Evolutionary conservation across 2,113 vertebrate species (phyloP).

Genomic region (Okapia johnstoni): DNA sequence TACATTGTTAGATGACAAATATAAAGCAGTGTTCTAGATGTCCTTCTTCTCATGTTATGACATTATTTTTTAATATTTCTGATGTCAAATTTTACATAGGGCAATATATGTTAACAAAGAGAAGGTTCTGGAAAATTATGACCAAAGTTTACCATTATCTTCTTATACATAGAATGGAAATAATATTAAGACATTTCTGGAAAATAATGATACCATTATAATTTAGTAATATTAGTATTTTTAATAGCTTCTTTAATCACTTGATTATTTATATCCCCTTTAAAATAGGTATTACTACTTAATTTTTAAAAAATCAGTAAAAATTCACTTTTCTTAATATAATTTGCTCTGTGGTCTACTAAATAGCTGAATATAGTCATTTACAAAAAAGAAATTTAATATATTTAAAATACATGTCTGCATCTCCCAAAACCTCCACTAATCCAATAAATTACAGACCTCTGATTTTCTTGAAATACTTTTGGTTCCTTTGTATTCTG

Average conservation of each 20-base stretch:
- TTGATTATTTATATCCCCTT: conserved; percentile 6
- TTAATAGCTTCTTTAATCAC: not conserved
- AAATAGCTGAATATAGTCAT: not conserved
- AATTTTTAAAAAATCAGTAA: not conserved
- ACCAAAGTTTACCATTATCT: not conserved
- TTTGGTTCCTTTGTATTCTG: conserved; percentile 70
- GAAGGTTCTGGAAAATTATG: not conserved
- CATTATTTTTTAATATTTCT: not conserved
- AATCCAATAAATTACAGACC: conserved; percentile 63
- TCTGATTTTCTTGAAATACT: conserved; percentile 53
- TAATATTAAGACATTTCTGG: not conserved
- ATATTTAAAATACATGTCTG: not conserved
- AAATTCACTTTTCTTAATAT: not conserved
- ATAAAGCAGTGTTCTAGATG: not conserved
- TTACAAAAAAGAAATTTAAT: not conserved
- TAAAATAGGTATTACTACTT: not conserved
- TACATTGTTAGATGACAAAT: conserved; percentile 1
- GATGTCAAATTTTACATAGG: not conserved
- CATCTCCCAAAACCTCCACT: not conserved
- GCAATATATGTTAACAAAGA: not conserved
- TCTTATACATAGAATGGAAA: not conserved
- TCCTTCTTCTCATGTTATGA: not conserved
- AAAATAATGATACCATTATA: not conserved
- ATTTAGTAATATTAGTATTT: conserved; percentile 27
- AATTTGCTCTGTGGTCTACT: not conserved